Evolutionary conservation across 2,888 invertebrate genomes (phyloP).

Genomic region (Caenorhabditis afra): DNA sequence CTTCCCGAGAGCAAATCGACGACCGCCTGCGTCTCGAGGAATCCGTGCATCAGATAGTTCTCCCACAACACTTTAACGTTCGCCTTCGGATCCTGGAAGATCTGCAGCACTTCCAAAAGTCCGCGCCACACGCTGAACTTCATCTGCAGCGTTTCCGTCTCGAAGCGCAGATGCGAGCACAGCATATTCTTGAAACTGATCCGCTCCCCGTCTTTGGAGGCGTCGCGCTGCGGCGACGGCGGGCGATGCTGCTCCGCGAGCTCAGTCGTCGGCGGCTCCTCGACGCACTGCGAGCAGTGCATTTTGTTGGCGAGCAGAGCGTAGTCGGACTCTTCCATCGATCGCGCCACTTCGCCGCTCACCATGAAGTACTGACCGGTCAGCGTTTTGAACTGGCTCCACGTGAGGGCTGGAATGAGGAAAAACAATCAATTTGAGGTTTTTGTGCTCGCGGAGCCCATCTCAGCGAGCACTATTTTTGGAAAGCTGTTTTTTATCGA

Average conservation of each 20-base stretch:
- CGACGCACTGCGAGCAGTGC: slow-evolving; percentile 76
- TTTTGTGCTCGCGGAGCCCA: background rate
- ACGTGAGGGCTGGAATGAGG: slow-evolving; percentile 66
- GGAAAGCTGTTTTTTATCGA: too few species aligned
- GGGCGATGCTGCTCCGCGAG: too few species aligned
- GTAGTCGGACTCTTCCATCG: slow-evolving; percentile 73
- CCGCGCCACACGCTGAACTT: slow-evolving; percentile 79
- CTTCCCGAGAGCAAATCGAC: slow-evolving; percentile 56
- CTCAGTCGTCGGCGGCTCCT: too few species aligned
- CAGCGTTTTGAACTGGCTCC: slow-evolving; percentile 76
- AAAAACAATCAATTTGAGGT: background rate
- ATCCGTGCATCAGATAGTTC: slow-evolving; percentile 69
- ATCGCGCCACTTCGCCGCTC: slow-evolving; percentile 74
- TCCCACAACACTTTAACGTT: slow-evolving; percentile 73
- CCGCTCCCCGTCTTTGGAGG: background rate
- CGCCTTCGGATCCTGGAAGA: slow-evolving; percentile 71
- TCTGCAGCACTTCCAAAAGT: slow-evolving; percentile 73
- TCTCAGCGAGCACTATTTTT: too few species aligned
- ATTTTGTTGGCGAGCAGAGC: slow-evolving; percentile 75
- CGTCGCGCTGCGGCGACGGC: too few species aligned
- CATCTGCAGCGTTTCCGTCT: slow-evolving; percentile 65
- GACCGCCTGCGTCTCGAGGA: slow-evolving; percentile 67
- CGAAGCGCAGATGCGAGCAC: slow-evolving; percentile 79
- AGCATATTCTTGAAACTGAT: slow-evolving; percentile 79
- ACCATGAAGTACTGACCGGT: slow-evolving; percentile 72